These are phyloP conservation scores for Sturnira hondurensis DNA, from an alignment of 2,113 vertebrate species.

Conservation along the genomic window DNA sequence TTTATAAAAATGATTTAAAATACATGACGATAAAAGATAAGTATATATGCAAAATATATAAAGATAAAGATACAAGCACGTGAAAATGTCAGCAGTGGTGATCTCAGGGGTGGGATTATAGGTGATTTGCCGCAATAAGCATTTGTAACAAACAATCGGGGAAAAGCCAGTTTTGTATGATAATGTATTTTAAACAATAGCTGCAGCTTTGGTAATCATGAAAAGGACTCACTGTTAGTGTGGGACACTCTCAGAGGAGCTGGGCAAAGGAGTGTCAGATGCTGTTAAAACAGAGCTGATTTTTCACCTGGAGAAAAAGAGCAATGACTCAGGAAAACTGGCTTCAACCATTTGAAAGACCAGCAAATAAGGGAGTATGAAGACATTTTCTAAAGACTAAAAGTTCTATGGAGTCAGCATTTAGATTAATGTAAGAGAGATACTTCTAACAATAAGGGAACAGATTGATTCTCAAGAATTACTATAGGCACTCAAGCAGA, in stretches of 20 bases:
- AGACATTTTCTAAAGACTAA: not conserved
- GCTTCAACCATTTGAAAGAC: not conserved
- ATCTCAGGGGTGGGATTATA: not conserved
- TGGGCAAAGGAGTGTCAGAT: not conserved
- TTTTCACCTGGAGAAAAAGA: not conserved
- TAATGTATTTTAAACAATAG: not conserved
- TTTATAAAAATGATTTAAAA: not conserved
- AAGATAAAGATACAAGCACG: not conserved
- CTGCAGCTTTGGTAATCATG: not conserved
- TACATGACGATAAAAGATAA: not conserved
- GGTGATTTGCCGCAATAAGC: not conserved
- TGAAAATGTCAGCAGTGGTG: not conserved
- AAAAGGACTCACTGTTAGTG: not conserved
- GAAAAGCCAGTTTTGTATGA: not conserved
- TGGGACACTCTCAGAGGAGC: not conserved
- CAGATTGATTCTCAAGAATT: not conserved
- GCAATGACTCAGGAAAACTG: not conserved
- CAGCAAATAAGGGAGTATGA: not conserved
- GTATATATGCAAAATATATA: not conserved
- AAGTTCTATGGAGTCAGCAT: not conserved
- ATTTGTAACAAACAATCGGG: not conserved
- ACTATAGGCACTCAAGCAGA: not conserved
- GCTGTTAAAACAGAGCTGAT: not conserved
- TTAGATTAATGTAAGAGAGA: constrained; percentile 6
- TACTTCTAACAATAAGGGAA: not conserved